Percentiles rank a stretch among this genome's conserved stretches.
Evolutionary conservation across 2,888 invertebrate species (phyloP).

Genomic region (Calameuta filiformis): DNA sequence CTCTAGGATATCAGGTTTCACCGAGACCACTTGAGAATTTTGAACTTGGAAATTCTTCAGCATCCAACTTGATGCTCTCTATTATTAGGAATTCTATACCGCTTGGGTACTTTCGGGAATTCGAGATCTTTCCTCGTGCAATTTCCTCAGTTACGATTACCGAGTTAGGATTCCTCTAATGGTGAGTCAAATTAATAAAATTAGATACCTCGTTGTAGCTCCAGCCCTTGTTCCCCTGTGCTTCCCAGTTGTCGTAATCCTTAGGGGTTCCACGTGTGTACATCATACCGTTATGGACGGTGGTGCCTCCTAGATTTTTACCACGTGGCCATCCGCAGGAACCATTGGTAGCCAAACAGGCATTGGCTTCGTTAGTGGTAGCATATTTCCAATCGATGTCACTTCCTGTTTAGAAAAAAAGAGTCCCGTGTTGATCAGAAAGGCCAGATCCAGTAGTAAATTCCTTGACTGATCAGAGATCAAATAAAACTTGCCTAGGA

Average conservation of each 20-base stretch:
- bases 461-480: not conserved
- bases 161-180: too few relatives aligned
- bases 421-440: too few relatives aligned
- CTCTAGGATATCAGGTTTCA: too few relatives aligned
- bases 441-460: not conserved
- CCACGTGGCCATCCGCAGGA: slow-evolving; percentile 77
- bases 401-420: slow-evolving; percentile 51
- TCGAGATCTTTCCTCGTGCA: too few relatives aligned
- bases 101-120: too few relatives aligned
- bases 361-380: slow-evolving; percentile 74
- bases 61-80: too few relatives aligned
- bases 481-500: slow-evolving; percentile 66
- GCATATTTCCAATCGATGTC: slow-evolving; percentile 77
- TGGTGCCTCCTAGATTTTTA: slow-evolving; percentile 78
- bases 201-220: slow-evolving; percentile 73
- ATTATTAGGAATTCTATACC: too few relatives aligned
- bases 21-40: too few relatives aligned
- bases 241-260: slow-evolving; percentile 83
- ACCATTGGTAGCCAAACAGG: slow-evolving; percentile 68
- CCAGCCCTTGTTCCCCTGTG: slow-evolving; percentile 81
- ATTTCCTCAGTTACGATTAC: too few relatives aligned
- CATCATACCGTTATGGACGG: slow-evolving; percentile 86
- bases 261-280: slow-evolving; percentile 80
- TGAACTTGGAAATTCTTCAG: too few relatives aligned
- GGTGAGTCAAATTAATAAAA: not conserved